A percentile compares a stretch with the other conserved stretches of the same genome.
phyloP scores from a whole-genome alignment of 1,140 invertebrate genomes.

The Amyelois transitella region DNA sequence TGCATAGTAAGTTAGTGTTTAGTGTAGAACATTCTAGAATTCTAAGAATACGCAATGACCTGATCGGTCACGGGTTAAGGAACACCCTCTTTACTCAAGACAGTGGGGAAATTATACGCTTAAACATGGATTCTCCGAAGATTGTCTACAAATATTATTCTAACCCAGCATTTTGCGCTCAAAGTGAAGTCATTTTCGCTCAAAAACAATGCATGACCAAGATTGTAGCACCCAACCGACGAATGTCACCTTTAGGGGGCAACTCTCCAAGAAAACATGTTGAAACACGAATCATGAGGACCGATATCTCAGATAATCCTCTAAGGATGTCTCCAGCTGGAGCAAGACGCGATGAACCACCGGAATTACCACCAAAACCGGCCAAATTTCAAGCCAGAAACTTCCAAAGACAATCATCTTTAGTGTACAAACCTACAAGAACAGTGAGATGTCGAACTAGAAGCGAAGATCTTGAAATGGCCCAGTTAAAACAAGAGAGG shows the following conservation, averaged over 20 bases:
- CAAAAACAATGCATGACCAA: slow-evolving; percentile 62
- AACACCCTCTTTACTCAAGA: slow-evolving; percentile 30
- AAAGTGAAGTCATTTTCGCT: slow-evolving; percentile 79
- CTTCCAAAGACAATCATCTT: slow-evolving; percentile 55
- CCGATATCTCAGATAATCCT: slow-evolving; percentile 72
- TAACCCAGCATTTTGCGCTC: slow-evolving; percentile 84
- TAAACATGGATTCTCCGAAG: slow-evolving; percentile 69
- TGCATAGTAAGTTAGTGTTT: background rate
- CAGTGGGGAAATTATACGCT: slow-evolving; percentile 42
- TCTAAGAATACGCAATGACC: slow-evolving; percentile 18
- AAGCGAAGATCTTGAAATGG: slow-evolving; percentile 67
- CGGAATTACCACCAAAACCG: slow-evolving; percentile 64
- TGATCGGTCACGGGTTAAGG: slow-evolving; percentile 38
- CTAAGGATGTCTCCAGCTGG: slow-evolving; percentile 49
- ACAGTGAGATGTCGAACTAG: slow-evolving; percentile 48
- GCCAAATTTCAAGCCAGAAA: slow-evolving; percentile 42
- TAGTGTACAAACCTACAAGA: slow-evolving; percentile 51
- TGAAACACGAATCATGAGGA: slow-evolving; percentile 52
- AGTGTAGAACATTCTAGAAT: background rate
- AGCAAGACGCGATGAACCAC: slow-evolving; percentile 47
- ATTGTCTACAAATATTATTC: slow-evolving; percentile 78
- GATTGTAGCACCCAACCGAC: slow-evolving; percentile 38
- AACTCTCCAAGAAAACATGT: slow-evolving; percentile 54
- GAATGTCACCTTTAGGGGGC: slow-evolving; percentile 58
- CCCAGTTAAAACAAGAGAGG: slow-evolving; percentile 47